Evolutionary conservation across 2,888 invertebrate species (phyloP).

Genomic region (Noctua comes): DNA sequence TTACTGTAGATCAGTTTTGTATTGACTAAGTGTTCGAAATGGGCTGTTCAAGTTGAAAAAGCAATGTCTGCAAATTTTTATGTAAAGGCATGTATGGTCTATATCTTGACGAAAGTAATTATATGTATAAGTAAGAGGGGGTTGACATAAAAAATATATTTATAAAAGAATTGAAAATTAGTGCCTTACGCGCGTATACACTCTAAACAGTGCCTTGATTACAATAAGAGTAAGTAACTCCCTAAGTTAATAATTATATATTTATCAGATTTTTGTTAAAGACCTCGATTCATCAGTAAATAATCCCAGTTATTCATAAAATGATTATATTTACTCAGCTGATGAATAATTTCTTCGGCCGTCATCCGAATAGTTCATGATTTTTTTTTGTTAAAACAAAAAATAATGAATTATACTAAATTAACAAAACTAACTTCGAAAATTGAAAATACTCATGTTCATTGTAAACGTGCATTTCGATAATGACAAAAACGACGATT

Average conservation of each 20-base stretch:
- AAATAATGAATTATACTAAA: slow-evolving; percentile 34
- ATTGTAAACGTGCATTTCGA: slow-evolving; percentile 66
- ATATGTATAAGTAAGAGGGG: slow-evolving; percentile 41
- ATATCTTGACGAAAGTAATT: not conserved
- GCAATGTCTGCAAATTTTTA: not conserved
- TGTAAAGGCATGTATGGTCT: not conserved
- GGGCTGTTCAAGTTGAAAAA: not conserved
- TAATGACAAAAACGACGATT: slow-evolving; percentile 60
- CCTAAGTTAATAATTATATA: slow-evolving; percentile 16
- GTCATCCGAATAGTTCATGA: slow-evolving; percentile 55
- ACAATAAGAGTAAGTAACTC: slow-evolving; percentile 47
- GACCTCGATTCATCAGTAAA: not conserved
- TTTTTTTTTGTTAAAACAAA: slow-evolving; percentile 19
- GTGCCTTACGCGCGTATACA: slow-evolving; percentile 58
- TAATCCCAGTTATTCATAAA: slow-evolving; percentile 31
- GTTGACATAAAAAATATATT: slow-evolving; percentile 20
- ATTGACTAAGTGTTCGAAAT: not conserved
- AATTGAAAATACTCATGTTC: slow-evolving; percentile 66
- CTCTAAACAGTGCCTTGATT: slow-evolving; percentile 67
- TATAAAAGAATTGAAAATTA: slow-evolving; percentile 60
- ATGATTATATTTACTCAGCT: slow-evolving; percentile 21
- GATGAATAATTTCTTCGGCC: slow-evolving; percentile 67
- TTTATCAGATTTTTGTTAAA: slow-evolving; percentile 8
- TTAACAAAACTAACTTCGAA: slow-evolving; percentile 59
- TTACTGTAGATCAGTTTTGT: not conserved